phyloP scores from a whole-genome alignment of 2,888 invertebrate genomes.

The Diplazon laetatorius region DNA sequence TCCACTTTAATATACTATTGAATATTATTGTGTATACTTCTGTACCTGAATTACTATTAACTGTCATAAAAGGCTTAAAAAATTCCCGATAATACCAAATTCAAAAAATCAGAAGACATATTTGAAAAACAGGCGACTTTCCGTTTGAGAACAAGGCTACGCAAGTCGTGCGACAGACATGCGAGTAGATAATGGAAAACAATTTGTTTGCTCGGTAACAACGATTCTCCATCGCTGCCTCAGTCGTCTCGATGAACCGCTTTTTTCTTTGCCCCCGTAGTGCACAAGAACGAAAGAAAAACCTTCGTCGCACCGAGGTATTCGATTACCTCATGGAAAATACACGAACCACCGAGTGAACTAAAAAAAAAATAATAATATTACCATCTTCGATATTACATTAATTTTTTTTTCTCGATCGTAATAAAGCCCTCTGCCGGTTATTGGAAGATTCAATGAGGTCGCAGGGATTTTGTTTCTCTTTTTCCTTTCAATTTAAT shows the following conservation, averaged over 20 bases:
- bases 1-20: no score
- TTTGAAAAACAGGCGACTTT: no score
- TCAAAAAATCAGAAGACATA: no score
- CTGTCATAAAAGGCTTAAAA: no score
- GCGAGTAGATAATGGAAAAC: background rate
- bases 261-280: background rate
- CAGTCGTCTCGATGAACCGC: background rate
- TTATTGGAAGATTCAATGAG: slow-evolving; percentile 60
- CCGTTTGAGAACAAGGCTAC: background rate
- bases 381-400: slow-evolving; percentile 56
- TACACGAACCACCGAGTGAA: slow-evolving; percentile 12
- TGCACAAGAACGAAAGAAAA: background rate
- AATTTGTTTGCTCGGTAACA: background rate
- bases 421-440: slow-evolving; percentile 55
- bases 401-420: slow-evolving; percentile 59
- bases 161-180: background rate
- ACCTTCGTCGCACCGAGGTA: background rate
- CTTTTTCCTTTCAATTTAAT: background rate
- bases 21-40: no score
- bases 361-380: slow-evolving; percentile 45
- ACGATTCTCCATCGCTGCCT: background rate
- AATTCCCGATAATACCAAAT: no score
- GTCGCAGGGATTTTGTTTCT: slow-evolving; percentile 23
- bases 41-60: no score
- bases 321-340: slow-evolving; percentile 15